Percentiles rank a stretch among this genome's conserved stretches.
phyloP scores from a whole-genome alignment of 1,140 invertebrate genomes.

The Aricia agestis region DNA sequence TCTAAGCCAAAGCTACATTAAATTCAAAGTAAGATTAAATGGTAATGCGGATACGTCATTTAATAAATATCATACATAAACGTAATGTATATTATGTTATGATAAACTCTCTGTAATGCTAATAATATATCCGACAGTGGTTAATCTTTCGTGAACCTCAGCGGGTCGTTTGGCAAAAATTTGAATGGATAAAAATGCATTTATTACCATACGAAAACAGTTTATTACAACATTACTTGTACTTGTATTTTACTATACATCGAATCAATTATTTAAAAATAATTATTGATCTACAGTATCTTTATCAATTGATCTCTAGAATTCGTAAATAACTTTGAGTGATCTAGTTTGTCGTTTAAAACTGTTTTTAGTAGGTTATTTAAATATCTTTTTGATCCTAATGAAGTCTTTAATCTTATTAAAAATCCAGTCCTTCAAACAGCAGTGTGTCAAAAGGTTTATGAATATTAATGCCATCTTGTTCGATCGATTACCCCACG shows the following conservation, averaged over 20 bases:
- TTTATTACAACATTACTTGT: constrained; percentile 23
- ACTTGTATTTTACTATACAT: not conserved
- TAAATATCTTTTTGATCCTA: constrained; percentile 18
- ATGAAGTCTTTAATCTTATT: constrained; percentile 18
- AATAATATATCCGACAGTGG: constrained; percentile 50
- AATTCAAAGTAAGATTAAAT: not conserved
- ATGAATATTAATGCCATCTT: constrained; percentile 50
- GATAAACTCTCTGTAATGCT: constrained; percentile 42
- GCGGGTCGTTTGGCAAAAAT: constrained; percentile 58
- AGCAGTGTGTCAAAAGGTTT: constrained; percentile 35
- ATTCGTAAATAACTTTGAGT: not conserved
- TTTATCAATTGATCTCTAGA: not conserved
- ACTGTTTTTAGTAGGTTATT: not conserved
- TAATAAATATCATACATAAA: not conserved
- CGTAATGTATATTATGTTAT: not conserved
- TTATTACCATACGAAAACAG: constrained; percentile 52
- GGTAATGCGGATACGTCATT: not conserved
- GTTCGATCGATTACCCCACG: constrained; percentile 46
- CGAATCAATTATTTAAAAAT: not conserved
- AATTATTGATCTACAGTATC: too few relatives aligned
- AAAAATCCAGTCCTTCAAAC: constrained; percentile 25
- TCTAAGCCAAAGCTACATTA: not conserved
- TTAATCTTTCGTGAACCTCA: constrained; percentile 64
- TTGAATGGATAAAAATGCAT: constrained; percentile 57
- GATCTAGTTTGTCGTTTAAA: too few relatives aligned